Evolutionary conservation across 2,113 vertebrate genomes (phyloP).

Genomic region (Ceratotherium simum): DNA sequence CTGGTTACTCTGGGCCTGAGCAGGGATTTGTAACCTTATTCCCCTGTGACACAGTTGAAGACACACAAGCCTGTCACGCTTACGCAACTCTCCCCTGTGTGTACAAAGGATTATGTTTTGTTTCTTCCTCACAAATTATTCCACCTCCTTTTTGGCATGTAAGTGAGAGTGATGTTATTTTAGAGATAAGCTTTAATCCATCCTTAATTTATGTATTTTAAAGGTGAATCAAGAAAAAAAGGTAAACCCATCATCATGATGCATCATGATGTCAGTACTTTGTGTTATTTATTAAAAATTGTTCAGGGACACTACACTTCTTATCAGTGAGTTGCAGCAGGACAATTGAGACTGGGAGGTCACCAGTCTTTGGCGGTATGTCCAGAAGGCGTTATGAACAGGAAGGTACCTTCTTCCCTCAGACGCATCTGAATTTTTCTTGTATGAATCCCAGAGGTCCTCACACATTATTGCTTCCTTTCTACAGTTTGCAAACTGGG

Average conservation of each 20-base stretch:
- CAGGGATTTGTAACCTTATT: constrained; percentile 59
- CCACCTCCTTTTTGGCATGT: constrained; percentile 11
- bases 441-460: neutral
- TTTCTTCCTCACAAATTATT: constrained; percentile 56
- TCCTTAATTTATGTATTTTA: constrained; percentile 48
- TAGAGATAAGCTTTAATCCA: constrained; percentile 21
- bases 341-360: neutral
- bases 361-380: neutral
- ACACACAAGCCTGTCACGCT: constrained; percentile 13
- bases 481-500: constrained; percentile 12
- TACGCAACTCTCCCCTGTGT: neutral
- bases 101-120: constrained; percentile 36
- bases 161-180: constrained; percentile 51
- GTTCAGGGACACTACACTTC: neutral
- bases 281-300: constrained; percentile 47
- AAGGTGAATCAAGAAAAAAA: neutral
- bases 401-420: neutral
- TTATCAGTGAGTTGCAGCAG: neutral
- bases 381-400: constrained; percentile 29
- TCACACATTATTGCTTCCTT: constrained; percentile 59
- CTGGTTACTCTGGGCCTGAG: constrained; percentile 47
- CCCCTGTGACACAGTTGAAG: neutral
- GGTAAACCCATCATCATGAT: neutral
- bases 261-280: constrained; percentile 1
- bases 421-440: constrained; percentile 31